Evolutionary conservation across 2,888 invertebrate genomes (phyloP).

Genomic region (Nomada fucata): DNA sequence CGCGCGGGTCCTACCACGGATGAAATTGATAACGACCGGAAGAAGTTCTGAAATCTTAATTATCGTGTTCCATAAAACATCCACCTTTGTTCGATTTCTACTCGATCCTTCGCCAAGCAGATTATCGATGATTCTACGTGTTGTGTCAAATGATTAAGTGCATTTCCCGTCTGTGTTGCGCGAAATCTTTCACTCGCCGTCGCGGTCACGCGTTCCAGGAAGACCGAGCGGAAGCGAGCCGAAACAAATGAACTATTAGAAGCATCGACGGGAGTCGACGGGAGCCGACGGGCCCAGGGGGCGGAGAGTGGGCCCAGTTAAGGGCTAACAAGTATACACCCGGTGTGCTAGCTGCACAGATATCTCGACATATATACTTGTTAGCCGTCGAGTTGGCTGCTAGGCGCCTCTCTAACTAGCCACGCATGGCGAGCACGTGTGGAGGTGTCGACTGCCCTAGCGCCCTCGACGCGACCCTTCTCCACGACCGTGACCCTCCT

Average conservation of each 20-base stretch:
- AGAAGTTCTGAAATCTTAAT: no score
- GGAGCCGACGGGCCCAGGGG: slow-evolving; percentile 38
- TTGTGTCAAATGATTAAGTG: no score
- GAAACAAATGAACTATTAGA: slow-evolving; percentile 80
- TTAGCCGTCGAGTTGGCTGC: slow-evolving; percentile 42
- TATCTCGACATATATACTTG: slow-evolving; percentile 34
- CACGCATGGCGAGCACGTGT: slow-evolving; percentile 83
- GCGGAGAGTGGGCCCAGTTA: slow-evolving; percentile 48
- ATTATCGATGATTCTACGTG: no score
- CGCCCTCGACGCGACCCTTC: slow-evolving; percentile 66
- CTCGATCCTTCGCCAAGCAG: no score
- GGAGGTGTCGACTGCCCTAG: slow-evolving; percentile 81
- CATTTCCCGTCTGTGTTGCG: no score
- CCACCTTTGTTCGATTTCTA: no score
- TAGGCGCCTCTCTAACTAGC: slow-evolving; percentile 79
- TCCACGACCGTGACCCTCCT: slow-evolving; percentile 66
- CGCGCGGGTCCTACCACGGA: no score
- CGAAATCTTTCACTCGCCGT: background rate
- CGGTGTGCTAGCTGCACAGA: slow-evolving; percentile 20
- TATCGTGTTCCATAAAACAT: no score
- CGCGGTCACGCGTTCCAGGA: slow-evolving; percentile 1
- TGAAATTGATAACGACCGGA: no score
- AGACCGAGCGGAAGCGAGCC: slow-evolving; percentile 70
- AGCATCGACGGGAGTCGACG: slow-evolving; percentile 51
- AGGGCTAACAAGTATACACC: slow-evolving; percentile 65